phyloP scores from a whole-genome alignment of 2,888 invertebrate species.

The Cheilosia grossa region DNA sequence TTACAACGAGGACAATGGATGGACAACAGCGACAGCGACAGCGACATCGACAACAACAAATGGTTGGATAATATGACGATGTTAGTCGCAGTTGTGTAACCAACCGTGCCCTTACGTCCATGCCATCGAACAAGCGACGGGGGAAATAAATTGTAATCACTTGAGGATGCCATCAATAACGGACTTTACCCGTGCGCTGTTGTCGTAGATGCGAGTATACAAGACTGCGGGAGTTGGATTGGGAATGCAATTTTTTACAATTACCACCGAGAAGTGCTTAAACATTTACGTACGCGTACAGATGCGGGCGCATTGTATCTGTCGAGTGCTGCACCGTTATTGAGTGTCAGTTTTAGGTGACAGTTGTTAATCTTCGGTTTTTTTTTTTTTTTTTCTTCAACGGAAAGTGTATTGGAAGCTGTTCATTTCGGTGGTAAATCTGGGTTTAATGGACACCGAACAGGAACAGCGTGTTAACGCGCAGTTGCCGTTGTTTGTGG shows the following conservation, averaged over 20 bases:
- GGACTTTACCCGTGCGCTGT: constrained; percentile 61
- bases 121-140: neutral
- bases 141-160: constrained; percentile 71
- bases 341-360: constrained; percentile 44
- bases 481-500: neutral
- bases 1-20: constrained; percentile 47
- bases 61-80: constrained; percentile 39
- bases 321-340: constrained; percentile 6
- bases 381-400: constrained; percentile 6
- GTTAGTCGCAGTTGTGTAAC: constrained; percentile 61
- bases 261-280: constrained; percentile 48
- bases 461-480: constrained; percentile 8
- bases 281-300: constrained; percentile 1
- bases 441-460: constrained; percentile 8
- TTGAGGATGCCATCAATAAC: constrained; percentile 73
- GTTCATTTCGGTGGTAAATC: constrained; percentile 25
- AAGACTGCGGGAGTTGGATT: constrained; percentile 38
- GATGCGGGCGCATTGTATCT: constrained; percentile 63
- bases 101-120: constrained; percentile 15
- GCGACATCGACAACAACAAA: neutral
- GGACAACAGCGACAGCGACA: constrained; percentile 21
- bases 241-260: constrained; percentile 69
- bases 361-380: constrained; percentile 16
- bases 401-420: neutral
- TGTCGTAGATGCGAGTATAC: neutral